A percentile compares a stretch with the other conserved stretches of the same genome.
Evolutionary conservation across 53 echinoderm and acorn worm species (phyloP).

Genomic region (Arbacia lixula): DNA sequence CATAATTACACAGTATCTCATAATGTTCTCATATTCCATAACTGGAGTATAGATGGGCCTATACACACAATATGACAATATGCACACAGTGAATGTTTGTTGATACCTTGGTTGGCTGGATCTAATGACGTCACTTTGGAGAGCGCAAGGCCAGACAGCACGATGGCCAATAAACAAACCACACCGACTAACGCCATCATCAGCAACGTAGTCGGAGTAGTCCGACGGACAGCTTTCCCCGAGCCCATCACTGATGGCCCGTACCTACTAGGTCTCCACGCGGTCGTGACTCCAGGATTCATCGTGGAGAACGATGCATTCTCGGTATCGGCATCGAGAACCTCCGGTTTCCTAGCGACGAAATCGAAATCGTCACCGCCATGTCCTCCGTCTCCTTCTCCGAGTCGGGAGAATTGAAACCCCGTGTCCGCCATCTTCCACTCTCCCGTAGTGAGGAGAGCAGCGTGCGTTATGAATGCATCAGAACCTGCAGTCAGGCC

Average conservation of each 20-base stretch:
- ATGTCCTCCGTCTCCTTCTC: constrained; percentile 1
- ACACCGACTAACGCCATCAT: constrained; percentile 25
- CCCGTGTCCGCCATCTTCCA: constrained; percentile 1
- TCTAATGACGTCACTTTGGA: constrained; percentile 12
- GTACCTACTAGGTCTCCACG: no score
- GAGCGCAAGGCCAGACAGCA: constrained; percentile 28
- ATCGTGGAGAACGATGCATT: no score
- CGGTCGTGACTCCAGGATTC: no score
- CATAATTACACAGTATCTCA: no score
- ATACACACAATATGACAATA: no score
- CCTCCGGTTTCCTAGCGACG: neutral
- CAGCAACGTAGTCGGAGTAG: constrained; percentile 8
- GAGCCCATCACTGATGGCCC: neutral
- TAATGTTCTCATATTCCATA: no score
- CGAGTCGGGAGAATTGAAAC: constrained; percentile 23
- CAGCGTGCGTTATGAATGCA: no score
- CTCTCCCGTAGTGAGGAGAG: no score
- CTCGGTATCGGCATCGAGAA: neutral
- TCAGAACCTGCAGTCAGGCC: no score
- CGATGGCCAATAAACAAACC: constrained; percentile 7
- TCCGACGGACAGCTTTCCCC: constrained; percentile 3
- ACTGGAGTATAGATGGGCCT: no score
- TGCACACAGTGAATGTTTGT: no score
- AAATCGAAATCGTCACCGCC: constrained; percentile 15
- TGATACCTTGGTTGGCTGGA: no score